Base-by-base conservation (phyloP, 2,797 vertebrate species). In the Crocidura indochinensis region DNA sequence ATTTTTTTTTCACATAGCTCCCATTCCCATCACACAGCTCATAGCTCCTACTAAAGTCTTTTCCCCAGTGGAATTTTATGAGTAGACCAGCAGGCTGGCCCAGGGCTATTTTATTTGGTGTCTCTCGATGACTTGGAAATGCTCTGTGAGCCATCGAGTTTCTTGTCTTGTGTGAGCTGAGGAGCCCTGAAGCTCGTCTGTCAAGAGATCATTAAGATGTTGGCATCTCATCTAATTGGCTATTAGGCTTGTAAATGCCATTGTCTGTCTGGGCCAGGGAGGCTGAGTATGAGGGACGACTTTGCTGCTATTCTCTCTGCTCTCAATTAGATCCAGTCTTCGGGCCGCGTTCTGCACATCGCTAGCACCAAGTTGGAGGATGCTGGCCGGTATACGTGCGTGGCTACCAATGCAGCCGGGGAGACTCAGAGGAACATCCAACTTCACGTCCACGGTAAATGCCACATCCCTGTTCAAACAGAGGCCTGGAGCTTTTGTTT, bases 351-450 rank as follows among this genome's bases (percentile, higher is more conserved):
- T 88, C 98, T 99, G 46, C 98, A 98, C 69, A 97, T 99, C 95
- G 97, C 97, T 91, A 98, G 97, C 92, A 97, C 98, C 26, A 96
- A 98, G 96, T 96, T 98, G 0, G 99, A 99, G 94, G 99, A 99
- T 85, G 98, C 98, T 94, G 99, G 98, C 94, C 98, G 88, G 96
- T 99, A 99, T 95, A 99, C 98, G 9, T 99, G 99, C 76, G 98
- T 99, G 96, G 99, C 99, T 94, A 99, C 99, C 84, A 99, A 99
- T 44, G 98, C 99, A 2, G 99, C 99, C 15, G 99, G 99, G 84
- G 99, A 99, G 97, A 97, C 98, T 8, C 98, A 99, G 31, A 98
- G 99, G 93, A 98, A 98, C 92, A 69, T 98, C 88, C 98, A 94
- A 72, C 97, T 99, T 93, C 98, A 97, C 56, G 99, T 99, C 90